These are phyloP conservation scores for Melinaea marsaeus DNA, from an alignment of 2,888 invertebrate species.

Conservation along the genomic window DNA sequence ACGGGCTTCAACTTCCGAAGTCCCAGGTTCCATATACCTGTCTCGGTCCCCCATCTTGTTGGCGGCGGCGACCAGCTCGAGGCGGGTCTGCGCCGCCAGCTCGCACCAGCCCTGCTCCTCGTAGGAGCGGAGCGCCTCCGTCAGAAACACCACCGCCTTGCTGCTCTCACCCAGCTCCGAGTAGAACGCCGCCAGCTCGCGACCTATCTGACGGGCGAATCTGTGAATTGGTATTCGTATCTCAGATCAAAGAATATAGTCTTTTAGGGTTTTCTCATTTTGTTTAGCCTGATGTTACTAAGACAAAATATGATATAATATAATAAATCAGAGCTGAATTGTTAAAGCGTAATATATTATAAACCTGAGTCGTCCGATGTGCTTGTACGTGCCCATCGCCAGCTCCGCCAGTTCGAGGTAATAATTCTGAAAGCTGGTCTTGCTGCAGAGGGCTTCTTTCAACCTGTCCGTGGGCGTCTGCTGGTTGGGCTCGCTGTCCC, in stretches of 20 bases:
- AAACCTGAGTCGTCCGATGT: conserved; percentile 85
- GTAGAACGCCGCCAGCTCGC: conserved; percentile 94
- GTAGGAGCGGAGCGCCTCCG: conserved; percentile 90
- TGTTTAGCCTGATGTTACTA: too few species aligned
- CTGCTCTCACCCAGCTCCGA: conserved; percentile 90
- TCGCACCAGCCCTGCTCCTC: conserved; percentile 92
- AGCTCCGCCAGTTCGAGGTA: conserved; percentile 95
- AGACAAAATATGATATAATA: not conserved
- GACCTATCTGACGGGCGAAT: conserved; percentile 92
- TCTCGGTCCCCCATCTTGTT: conserved; percentile 87
- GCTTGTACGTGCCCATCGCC: conserved; percentile 97
- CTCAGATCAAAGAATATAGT: too few species aligned
- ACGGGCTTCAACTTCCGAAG: too few species aligned
- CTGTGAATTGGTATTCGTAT: conserved; percentile 49
- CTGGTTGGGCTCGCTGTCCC: conserved; percentile 80
- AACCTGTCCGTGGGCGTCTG: conserved; percentile 87
- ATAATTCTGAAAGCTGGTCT: conserved; percentile 91
- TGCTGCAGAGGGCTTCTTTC: conserved; percentile 93
- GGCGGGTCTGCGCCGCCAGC: conserved; percentile 88
- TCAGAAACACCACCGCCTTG: conserved; percentile 92
- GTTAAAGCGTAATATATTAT: conserved; percentile 20
- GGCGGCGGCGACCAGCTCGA: conserved; percentile 91
- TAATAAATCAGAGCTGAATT: not conserved
- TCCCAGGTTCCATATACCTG: conserved; percentile 60
- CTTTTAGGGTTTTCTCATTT: too few species aligned